A percentile compares a stretch with the other conserved stretches of the same genome.
Conservation (phyloP, 2,797 vertebrate genomes). For the Pantherophis vulpinus region DNA sequence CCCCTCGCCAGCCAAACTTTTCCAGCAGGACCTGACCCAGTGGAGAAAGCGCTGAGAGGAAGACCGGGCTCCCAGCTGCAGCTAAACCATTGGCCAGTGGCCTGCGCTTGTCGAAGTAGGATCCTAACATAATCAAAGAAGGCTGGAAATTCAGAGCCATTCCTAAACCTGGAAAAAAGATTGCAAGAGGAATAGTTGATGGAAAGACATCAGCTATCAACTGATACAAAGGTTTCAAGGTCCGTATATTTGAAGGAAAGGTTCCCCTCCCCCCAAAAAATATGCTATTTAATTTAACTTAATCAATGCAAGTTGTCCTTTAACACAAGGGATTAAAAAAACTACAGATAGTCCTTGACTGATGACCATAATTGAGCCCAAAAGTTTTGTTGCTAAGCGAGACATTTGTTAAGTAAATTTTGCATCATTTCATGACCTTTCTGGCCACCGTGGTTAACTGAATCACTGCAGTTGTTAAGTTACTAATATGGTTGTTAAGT, state of each 20-base stretch:
- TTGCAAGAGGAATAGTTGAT: background rate
- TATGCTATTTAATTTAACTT: background rate
- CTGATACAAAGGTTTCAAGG: background rate
- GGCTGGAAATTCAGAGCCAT: slow-evolving; percentile 81
- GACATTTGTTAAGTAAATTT: background rate
- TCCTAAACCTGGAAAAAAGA: slow-evolving; percentile 70
- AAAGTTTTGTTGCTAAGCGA: background rate
- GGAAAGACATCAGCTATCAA: background rate
- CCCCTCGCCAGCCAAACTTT: slow-evolving; percentile 79
- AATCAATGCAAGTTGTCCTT: background rate
- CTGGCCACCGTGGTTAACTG: background rate
- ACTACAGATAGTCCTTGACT: background rate
- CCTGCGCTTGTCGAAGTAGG: slow-evolving; percentile 78
- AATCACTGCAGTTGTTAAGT: background rate
- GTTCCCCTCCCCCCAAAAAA: background rate
- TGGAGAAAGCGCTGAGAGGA: slow-evolving; percentile 77
- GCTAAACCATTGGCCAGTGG: slow-evolving; percentile 81
- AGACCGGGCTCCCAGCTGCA: slow-evolving; percentile 80
- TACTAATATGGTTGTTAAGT: background rate
- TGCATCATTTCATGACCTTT: background rate
- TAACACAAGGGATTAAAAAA: background rate
- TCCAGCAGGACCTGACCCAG: slow-evolving; percentile 77
- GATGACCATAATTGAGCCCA: background rate
- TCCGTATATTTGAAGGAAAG: background rate
- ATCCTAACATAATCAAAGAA: slow-evolving; percentile 79